Percentiles rank a stretch among this genome's conserved stretches.
Conservation (phyloP, 2,113 vertebrate genomes). For the Egretta garzetta region DNA sequence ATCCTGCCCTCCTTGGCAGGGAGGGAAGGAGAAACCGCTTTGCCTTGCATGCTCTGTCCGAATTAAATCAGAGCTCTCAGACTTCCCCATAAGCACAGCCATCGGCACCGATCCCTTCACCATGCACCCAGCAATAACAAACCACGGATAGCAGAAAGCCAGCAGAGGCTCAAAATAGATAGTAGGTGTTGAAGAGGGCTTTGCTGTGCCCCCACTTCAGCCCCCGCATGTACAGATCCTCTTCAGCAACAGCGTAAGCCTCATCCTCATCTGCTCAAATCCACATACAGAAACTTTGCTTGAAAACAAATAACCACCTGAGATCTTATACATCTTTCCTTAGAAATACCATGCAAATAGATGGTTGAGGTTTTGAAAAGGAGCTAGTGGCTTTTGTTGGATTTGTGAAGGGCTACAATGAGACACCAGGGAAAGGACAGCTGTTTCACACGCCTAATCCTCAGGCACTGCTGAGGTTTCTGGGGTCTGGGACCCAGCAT, state of each 20-base stretch:
- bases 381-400: not conserved
- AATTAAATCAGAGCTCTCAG: not conserved
- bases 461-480: not conserved
- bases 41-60: not conserved
- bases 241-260: not conserved
- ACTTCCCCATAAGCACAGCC: not conserved
- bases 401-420: not conserved
- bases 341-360: not conserved
- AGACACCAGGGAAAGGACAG: not conserved
- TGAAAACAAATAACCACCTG: not conserved
- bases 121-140: not conserved
- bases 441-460: not conserved
- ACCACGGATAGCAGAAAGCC: not conserved
- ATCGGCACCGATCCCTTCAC: not conserved
- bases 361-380: not conserved
- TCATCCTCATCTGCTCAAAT: not conserved
- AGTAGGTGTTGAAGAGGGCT: not conserved
- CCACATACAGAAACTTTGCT: not conserved
- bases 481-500: not conserved
- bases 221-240: not conserved
- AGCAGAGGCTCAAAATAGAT: not conserved
- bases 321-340: not conserved
- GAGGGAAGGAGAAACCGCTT: not conserved
- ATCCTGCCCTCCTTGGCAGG: not conserved
- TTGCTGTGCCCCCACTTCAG: not conserved